Percentiles rank a stretch among this genome's conserved stretches.
Conservation (phyloP, 2,797 vertebrate species). For the Vespertilio murinus region DNA sequence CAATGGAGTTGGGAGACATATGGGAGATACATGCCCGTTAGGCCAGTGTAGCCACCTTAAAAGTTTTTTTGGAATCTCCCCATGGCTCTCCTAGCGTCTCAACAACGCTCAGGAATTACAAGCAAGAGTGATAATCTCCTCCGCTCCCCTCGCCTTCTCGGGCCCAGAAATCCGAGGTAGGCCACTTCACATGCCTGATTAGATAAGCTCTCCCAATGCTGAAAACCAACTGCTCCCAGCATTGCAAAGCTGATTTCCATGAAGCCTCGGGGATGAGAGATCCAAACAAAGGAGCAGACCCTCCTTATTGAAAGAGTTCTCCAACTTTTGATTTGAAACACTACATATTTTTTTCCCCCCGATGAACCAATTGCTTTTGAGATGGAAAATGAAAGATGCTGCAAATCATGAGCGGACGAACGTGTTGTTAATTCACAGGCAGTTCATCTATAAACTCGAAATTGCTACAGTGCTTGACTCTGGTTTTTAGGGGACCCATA, state of each 20-base stretch:
- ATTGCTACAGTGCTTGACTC: background rate
- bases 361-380: background rate
- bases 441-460: slow-evolving; percentile 16
- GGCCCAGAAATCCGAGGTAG: slow-evolving; percentile 51
- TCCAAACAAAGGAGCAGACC: slow-evolving; percentile 7
- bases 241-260: slow-evolving; percentile 53
- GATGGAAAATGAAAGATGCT: background rate
- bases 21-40: background rate
- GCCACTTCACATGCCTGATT: slow-evolving; percentile 64
- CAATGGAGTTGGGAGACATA: background rate
- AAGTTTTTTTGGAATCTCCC: background rate
- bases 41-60: background rate
- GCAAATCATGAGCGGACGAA: background rate
- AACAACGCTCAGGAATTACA: slow-evolving; percentile 38
- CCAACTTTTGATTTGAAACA: slow-evolving; percentile 31
- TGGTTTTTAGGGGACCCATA: background rate
- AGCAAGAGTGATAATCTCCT: slow-evolving; percentile 29
- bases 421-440: background rate
- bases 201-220: slow-evolving; percentile 41
- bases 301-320: background rate
- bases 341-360: background rate
- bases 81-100: background rate
- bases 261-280: slow-evolving; percentile 23
- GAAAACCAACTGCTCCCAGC: slow-evolving; percentile 47
- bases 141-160: background rate